Evolutionary conservation across 2,888 invertebrate species (phyloP).

Genomic region (Microdon myrmicae): DNA sequence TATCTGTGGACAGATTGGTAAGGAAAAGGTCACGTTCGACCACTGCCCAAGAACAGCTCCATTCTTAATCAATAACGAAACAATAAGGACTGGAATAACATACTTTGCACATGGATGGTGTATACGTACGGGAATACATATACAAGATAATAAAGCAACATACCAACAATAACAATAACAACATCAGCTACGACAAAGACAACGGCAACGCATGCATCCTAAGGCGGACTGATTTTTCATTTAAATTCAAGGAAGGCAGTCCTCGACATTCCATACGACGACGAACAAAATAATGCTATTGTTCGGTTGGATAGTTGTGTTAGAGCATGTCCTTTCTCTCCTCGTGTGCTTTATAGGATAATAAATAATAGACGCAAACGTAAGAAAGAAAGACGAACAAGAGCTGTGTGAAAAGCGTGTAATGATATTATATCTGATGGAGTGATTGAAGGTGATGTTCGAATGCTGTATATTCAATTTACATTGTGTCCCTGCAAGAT

Average conservation of each 20-base stretch:
- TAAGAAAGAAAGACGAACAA: slow-evolving; percentile 2
- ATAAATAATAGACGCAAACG: too few species aligned
- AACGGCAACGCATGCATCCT: background rate
- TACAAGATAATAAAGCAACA: too few species aligned
- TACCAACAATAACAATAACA: too few species aligned
- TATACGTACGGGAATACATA: too few species aligned
- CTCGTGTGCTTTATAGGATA: too few species aligned
- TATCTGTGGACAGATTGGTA: too few species aligned
- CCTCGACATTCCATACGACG: background rate
- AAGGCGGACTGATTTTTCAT: slow-evolving; percentile 9
- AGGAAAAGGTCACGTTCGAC: slow-evolving; percentile 32
- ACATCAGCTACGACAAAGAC: too few species aligned
- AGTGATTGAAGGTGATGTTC: slow-evolving; percentile 6
- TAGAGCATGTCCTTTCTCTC: too few species aligned
- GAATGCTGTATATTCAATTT: background rate
- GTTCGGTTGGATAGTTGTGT: too few species aligned
- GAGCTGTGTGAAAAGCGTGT: too few species aligned
- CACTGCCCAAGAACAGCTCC: slow-evolving; percentile 17
- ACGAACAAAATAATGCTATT: slow-evolving; percentile 1
- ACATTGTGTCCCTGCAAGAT: slow-evolving; percentile 7
- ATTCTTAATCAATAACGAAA: slow-evolving; percentile 27
- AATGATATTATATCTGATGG: slow-evolving; percentile 16
- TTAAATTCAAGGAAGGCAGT: slow-evolving; percentile 13
- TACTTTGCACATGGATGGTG: slow-evolving; percentile 10
- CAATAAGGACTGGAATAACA: slow-evolving; percentile 11